These are phyloP conservation scores for Stenurella melanura DNA, from an alignment of 2,888 invertebrate species.

Conservation along the genomic window DNA sequence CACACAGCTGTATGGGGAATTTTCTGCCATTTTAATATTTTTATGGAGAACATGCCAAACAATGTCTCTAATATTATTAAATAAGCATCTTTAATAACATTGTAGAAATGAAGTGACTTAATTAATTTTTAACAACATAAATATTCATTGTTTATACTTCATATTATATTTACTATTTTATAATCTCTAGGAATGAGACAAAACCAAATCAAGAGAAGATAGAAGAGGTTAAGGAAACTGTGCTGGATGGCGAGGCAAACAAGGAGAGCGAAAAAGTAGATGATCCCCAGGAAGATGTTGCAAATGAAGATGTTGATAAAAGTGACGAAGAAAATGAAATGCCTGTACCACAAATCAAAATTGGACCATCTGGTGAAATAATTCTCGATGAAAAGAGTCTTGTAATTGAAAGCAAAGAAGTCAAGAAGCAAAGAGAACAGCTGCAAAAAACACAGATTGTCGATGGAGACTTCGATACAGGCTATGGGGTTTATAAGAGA, in stretches of 20 bases:
- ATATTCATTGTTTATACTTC: too few relatives aligned
- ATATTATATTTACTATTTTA: background rate
- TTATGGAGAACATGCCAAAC: too few relatives aligned
- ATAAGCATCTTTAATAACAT: too few relatives aligned
- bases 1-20: too few relatives aligned
- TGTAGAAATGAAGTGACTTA: too few relatives aligned
- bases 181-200: constrained; percentile 40
- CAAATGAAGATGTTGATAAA: constrained; percentile 64
- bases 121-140: too few relatives aligned
- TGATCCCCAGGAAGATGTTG: constrained; percentile 43
- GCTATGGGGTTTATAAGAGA: constrained; percentile 80
- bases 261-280: constrained; percentile 43
- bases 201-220: constrained; percentile 47
- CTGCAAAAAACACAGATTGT: constrained; percentile 81
- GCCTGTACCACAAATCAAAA: constrained; percentile 89
- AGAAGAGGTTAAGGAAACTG: constrained; percentile 45
- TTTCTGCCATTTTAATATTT: too few relatives aligned
- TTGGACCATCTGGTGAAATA: constrained; percentile 89
- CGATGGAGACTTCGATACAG: constrained; percentile 76
- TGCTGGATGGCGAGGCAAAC: constrained; percentile 49
- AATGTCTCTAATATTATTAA: too few relatives aligned
- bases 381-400: constrained; percentile 90
- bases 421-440: constrained; percentile 78
- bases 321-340: constrained; percentile 72
- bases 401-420: constrained; percentile 84